Evolutionary conservation across 2,113 vertebrate species (phyloP).

Genomic region (Leucopsar rothschildi): DNA sequence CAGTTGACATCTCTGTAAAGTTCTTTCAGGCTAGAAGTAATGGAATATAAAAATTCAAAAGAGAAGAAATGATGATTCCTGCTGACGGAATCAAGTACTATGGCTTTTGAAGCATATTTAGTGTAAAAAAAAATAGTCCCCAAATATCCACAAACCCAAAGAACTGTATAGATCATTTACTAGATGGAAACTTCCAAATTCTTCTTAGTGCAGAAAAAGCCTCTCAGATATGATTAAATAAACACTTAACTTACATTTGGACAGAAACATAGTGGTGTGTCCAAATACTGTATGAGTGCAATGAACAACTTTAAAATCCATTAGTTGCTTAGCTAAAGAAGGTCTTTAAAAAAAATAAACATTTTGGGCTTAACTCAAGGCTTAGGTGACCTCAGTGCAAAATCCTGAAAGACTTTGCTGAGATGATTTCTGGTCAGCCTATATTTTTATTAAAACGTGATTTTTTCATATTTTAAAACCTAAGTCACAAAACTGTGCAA

Average conservation of each 20-base stretch:
- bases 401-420: neutral
- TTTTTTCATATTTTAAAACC: neutral
- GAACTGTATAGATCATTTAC: neutral
- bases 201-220: neutral
- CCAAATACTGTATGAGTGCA: neutral
- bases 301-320: neutral
- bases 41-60: neutral
- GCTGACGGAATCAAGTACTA: neutral
- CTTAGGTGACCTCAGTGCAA: neutral
- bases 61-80: neutral
- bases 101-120: neutral
- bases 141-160: neutral
- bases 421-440: neutral
- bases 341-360: neutral
- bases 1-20: neutral
- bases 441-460: neutral
- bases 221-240: neutral
- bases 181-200: neutral
- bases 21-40: neutral
- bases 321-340: neutral
- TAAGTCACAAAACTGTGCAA: neutral
- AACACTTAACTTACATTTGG: neutral
- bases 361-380: neutral
- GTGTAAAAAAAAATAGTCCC: rapidly evolving
- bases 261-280: neutral